A percentile compares a stretch with the other conserved stretches of the same genome.
phyloP scores from a whole-genome alignment of 2,113 vertebrate genomes.

The Bucco capensis region DNA sequence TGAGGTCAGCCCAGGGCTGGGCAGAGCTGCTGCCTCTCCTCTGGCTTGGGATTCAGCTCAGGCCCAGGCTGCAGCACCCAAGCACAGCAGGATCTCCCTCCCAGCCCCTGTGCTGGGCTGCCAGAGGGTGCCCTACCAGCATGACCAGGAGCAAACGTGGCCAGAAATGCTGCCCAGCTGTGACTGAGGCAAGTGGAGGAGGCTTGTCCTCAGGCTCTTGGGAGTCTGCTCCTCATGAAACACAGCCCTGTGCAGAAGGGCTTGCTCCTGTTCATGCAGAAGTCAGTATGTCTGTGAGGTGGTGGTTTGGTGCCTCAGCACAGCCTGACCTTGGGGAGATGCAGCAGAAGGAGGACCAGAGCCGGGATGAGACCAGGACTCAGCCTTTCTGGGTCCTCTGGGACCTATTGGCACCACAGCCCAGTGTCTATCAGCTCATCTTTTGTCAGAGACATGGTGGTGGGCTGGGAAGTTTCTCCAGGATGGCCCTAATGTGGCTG shows the following conservation, averaged over 20 bases:
- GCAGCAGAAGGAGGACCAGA: neutral
- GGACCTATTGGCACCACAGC: neutral
- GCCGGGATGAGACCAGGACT: neutral
- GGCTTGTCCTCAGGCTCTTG: neutral
- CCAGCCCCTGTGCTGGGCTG: neutral
- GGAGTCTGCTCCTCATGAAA: neutral
- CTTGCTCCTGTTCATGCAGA: fast-evolving
- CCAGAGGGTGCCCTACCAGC: neutral
- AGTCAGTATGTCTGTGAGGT: fast-evolving
- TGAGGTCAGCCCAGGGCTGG: neutral
- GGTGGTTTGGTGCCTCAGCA: neutral
- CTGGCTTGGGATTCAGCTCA: neutral
- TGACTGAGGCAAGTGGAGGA: neutral
- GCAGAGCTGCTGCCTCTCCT: neutral
- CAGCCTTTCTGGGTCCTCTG: neutral
- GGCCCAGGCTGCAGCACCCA: neutral
- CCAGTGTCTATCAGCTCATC: fast-evolving
- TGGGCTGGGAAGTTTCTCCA: neutral
- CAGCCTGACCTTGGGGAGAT: neutral
- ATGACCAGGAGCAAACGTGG: neutral
- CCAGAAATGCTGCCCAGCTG: neutral
- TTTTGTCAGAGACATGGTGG: fast-evolving
- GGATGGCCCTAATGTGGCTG: fast-evolving
- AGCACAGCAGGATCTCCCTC: fast-evolving
- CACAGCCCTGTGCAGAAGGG: fast-evolving